Evolutionary conservation across 1,140 invertebrate genomes (phyloP), one percentile per base, ranked within the genome.

Genomic region (Drosophila lini): DNA sequence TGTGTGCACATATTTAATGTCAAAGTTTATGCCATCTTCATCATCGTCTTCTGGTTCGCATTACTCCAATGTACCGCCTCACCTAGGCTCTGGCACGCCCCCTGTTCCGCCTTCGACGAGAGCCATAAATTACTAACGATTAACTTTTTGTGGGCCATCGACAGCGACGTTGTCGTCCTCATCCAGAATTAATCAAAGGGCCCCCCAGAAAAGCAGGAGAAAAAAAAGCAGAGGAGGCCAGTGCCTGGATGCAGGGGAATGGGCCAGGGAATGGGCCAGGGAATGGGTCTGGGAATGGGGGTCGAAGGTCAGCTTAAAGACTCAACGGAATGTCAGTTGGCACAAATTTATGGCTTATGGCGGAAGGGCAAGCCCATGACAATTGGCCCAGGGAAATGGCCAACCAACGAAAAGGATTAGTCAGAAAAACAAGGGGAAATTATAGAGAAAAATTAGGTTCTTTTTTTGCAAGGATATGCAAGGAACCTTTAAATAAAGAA

Each of bases 81-180:
- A 47, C 38, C 60, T 77, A 61, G 28, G 31, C 45, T 38, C 13
- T 2, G 52, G 11, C 59, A 38, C 40, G 36, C 74, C 25, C 28
- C 22, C 22, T 38, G 11, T 41, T 9, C 41, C 64, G 64, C 59
- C 58, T 68, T 58, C 57, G 31, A n/a, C 50, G 48, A 76, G 60
- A 42, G 64, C 67, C 85, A 88, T 88, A 88, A 88, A 88, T 88
- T 89, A 88, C 80, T 71, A 77, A 68, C 73, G 83, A 82, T 78
- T 88, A 88, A 88, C 83, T 80, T 88, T 78, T 77, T 74, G 71
- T 77, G 34, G 65, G 31, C 64, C 68, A 71, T 71, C 47, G 68
- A 71, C 44, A 69, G 40, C 34, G 36, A 41, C 52, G 42, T 59
- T 58, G 68, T 70, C 32, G 32, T 47, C 68, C 67, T 70, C 68